Conservation (phyloP, 2,888 invertebrate species). For the Miltochrista miniata region DNA sequence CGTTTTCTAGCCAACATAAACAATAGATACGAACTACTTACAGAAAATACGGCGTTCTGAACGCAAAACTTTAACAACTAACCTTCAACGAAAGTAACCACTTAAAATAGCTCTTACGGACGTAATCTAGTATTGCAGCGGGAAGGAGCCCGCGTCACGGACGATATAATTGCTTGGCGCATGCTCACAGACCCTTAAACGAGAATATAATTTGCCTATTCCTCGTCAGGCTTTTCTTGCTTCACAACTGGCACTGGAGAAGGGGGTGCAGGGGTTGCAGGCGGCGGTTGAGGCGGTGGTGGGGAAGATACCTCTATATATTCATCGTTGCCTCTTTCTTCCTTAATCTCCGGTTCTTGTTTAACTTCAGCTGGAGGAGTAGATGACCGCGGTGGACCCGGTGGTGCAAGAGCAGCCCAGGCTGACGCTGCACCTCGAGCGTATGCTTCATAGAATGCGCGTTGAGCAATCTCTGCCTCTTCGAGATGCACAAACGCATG, state of each 20-base stretch:
- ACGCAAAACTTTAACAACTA: slow-evolving; percentile 73
- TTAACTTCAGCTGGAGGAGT: slow-evolving; percentile 55
- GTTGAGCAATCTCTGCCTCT: slow-evolving; percentile 78
- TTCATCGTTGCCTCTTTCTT: slow-evolving; percentile 70
- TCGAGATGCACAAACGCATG: slow-evolving; percentile 87
- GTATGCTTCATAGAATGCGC: slow-evolving; percentile 77
- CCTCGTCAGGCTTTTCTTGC: slow-evolving; percentile 73
- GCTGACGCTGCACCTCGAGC: slow-evolving; percentile 74
- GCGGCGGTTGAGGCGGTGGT: slow-evolving; percentile 51
- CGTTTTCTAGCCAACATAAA: slow-evolving; percentile 69
- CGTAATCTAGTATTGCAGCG: slow-evolving; percentile 83
- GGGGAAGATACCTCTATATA: slow-evolving; percentile 80
- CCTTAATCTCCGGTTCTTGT: slow-evolving; percentile 72
- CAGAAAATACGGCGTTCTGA: slow-evolving; percentile 74
- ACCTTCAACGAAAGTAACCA: slow-evolving; percentile 62
- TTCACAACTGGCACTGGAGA: slow-evolving; percentile 60
- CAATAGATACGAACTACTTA: slow-evolving; percentile 51
- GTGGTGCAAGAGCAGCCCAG: slow-evolving; percentile 72
- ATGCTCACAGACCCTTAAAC: neutral
- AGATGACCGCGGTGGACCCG: slow-evolving; percentile 47
- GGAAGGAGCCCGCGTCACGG: slow-evolving; percentile 64
- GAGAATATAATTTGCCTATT: slow-evolving; percentile 25
- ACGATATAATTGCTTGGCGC: slow-evolving; percentile 56
- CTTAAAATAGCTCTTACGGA: slow-evolving; percentile 65
- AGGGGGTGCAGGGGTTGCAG: slow-evolving; percentile 40